Evolutionary conservation across 2,888 invertebrate genomes (phyloP), one percentile per base, ranked within the genome.

Genomic region (Hemicrepidius hirtus): DNA sequence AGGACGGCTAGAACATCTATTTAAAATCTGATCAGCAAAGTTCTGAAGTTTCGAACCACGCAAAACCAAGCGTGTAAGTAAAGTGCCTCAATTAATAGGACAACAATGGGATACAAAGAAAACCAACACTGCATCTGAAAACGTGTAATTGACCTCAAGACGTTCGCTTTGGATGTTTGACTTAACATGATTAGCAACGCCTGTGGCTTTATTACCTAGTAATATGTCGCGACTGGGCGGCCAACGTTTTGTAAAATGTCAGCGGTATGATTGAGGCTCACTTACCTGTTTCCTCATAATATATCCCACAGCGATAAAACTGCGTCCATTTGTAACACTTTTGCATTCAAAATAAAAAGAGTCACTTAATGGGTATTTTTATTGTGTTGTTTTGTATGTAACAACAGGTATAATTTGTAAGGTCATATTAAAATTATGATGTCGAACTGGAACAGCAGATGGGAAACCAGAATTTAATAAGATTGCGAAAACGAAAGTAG

Each of bases 141-240:
- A 40, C 40, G 18, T 53, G 28, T 28, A 53, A 57, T 35, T 37
- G 57, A 57, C 57, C 57, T 40, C 37, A 57, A 37, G 57, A 57
- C 57, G 57, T 63, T 65, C 60, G 60, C 60, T 68, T 10, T 21
- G 60, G 60, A 13, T 53, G 68, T 69, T 62, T 62, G 62, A 63
- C 41, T 44, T 50, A 69, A 68, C 68, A 24, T 49, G 49, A 71
- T 71, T 71, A 66, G 71, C 50, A 55, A 71, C 66, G 66, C 71
- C 44, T 44, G 66, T 66, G 37, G 40, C 35, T 59, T 71, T 66
- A 71, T 60, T 71, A 66, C 65, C 66, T 50, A 60, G 71, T 71
- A 71, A 66, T 71, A 71, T 44, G 71, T 71, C 66, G 59, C 71
- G 71, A 60, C 59, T 53, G 66, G 70, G 57, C 68, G 68, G 59